These are phyloP conservation scores for Caenorhabditis parvicauda DNA, from an alignment of 2,888 invertebrate species.

Conservation along the genomic window DNA sequence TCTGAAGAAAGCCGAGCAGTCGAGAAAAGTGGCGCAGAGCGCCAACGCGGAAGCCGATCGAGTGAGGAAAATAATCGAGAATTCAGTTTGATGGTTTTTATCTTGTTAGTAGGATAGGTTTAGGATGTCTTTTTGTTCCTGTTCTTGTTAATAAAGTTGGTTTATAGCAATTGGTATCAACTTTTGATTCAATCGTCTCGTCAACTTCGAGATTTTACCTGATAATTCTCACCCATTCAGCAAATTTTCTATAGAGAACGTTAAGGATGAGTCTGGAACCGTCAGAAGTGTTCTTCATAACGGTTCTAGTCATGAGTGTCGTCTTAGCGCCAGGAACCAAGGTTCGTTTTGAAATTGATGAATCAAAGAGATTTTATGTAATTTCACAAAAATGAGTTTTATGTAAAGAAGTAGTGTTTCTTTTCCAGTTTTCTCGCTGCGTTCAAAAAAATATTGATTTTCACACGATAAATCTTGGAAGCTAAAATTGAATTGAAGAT, in stretches of 20 bases:
- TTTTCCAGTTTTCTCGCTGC: too few relatives aligned
- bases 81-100: constrained; percentile 8
- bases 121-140: background rate
- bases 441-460: too few relatives aligned
- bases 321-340: constrained; percentile 65
- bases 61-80: constrained; percentile 20
- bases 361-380: too few relatives aligned
- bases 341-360: too few relatives aligned
- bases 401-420: too few relatives aligned
- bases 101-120: constrained; percentile 1
- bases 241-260: background rate
- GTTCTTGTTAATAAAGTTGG: background rate
- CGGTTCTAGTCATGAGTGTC: constrained; percentile 44
- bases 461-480: too few relatives aligned
- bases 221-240: too few relatives aligned
- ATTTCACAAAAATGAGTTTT: too few relatives aligned
- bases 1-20: constrained; percentile 25
- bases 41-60: constrained; percentile 25
- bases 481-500: too few relatives aligned
- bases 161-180: background rate
- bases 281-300: constrained; percentile 54
- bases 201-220: background rate
- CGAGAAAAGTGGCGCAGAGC: constrained; percentile 18
- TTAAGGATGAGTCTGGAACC: constrained; percentile 24
- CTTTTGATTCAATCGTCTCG: constrained; percentile 1